Conservation (phyloP, 2,113 vertebrate genomes). For the Odocoileus virginianus region DNA sequence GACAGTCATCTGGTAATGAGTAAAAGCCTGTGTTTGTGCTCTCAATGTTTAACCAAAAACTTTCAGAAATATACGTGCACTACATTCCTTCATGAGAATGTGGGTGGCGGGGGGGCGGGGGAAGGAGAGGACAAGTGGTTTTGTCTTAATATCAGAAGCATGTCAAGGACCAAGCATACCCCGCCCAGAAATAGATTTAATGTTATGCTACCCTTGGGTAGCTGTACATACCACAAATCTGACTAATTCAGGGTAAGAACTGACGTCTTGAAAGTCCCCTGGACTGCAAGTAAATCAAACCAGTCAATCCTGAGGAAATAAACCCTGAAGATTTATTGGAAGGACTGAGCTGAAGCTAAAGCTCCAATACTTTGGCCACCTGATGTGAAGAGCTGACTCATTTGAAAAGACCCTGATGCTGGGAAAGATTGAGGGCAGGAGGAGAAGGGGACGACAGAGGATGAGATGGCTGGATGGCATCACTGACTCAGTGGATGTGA, state of each 20-base stretch:
- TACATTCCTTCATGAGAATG: neutral
- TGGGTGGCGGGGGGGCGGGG: neutral
- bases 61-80: neutral
- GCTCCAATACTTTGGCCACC: neutral
- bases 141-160: conserved; percentile 15
- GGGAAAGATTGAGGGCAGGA: neutral
- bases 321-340: neutral
- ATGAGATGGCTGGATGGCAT: neutral
- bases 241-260: conserved; percentile 36
- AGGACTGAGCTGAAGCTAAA: neutral
- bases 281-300: neutral
- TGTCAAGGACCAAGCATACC: neutral
- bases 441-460: neutral
- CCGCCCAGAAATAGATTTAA: neutral
- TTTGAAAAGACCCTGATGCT: neutral
- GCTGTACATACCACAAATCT: neutral
- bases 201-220: neutral
- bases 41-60: neutral
- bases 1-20: neutral
- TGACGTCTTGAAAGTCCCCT: neutral
- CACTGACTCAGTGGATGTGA: neutral
- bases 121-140: neutral
- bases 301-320: neutral
- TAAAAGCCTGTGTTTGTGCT: neutral
- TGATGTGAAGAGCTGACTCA: neutral